phyloP scores from a whole-genome alignment of 2,113 vertebrate genomes.

The Pluvianellus socialis region DNA sequence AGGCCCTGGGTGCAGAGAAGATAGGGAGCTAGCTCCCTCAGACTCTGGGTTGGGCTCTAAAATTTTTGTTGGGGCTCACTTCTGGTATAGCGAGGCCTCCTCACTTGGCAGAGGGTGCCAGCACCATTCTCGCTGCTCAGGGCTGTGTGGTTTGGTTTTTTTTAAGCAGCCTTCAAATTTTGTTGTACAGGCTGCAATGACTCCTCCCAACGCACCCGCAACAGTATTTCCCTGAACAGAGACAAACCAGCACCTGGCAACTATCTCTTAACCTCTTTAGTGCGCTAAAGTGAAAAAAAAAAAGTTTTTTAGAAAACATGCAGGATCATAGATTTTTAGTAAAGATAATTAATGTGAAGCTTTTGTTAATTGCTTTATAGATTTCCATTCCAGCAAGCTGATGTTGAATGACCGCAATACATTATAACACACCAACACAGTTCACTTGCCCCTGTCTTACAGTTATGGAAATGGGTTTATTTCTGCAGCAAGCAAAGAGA shows the following conservation, averaged over 20 bases:
- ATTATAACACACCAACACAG: neutral
- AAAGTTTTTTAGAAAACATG: neutral
- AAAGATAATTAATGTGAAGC: neutral
- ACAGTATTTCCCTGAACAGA: neutral
- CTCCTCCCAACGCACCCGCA: neutral
- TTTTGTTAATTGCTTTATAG: neutral
- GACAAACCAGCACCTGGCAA: neutral
- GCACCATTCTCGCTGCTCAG: accelerated
- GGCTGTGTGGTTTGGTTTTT: neutral
- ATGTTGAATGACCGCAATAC: accelerated
- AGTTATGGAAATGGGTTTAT: neutral
- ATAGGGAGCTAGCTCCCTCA: neutral
- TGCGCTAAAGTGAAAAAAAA: neutral
- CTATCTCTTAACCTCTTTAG: neutral
- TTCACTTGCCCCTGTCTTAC: neutral
- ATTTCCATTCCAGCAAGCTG: neutral
- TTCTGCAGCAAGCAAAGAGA: neutral
- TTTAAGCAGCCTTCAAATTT: neutral
- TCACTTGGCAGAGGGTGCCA: neutral
- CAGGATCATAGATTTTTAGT: neutral
- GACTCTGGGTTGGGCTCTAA: neutral
- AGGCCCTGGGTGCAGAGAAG: neutral
- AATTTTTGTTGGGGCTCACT: neutral
- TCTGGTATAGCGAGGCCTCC: neutral
- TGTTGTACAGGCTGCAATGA: neutral